Conservation (phyloP, 2,113 vertebrate species). For the Turdus rufiventris region DNA sequence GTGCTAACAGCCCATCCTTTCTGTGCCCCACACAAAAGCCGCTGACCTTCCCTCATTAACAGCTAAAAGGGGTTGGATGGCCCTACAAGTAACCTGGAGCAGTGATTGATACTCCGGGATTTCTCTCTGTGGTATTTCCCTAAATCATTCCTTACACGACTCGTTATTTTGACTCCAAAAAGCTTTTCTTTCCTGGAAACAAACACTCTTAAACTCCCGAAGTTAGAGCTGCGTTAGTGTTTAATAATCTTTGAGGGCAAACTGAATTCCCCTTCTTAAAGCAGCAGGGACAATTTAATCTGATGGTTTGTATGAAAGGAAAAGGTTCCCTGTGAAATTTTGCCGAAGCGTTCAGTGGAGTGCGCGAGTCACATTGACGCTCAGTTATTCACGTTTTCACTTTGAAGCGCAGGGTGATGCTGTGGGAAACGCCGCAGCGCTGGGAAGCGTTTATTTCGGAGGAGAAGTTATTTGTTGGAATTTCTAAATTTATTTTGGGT, state of each 20-base stretch:
- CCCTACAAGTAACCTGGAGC: background rate
- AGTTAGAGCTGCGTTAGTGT: background rate
- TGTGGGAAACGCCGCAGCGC: background rate
- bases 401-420: background rate
- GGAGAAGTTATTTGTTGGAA: background rate
- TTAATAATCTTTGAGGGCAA: background rate
- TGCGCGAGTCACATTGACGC: background rate
- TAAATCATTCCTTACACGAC: background rate
- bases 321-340: background rate
- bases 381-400: background rate
- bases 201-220: background rate
- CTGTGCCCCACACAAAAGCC: background rate
- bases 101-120: background rate
- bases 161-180: background rate
- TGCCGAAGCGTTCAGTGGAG: background rate
- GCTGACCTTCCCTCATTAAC: background rate
- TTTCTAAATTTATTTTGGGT: background rate
- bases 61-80: background rate
- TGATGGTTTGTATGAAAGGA: background rate
- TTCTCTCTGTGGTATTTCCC: background rate
- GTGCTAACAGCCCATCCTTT: background rate
- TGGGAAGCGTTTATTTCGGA: background rate
- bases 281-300: background rate
- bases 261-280: background rate
- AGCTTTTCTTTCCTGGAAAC: background rate